Percentiles rank a stretch among this genome's conserved stretches.
phyloP scores from a whole-genome alignment of 2,888 invertebrate genomes.

The Acrobasis consociella region DNA sequence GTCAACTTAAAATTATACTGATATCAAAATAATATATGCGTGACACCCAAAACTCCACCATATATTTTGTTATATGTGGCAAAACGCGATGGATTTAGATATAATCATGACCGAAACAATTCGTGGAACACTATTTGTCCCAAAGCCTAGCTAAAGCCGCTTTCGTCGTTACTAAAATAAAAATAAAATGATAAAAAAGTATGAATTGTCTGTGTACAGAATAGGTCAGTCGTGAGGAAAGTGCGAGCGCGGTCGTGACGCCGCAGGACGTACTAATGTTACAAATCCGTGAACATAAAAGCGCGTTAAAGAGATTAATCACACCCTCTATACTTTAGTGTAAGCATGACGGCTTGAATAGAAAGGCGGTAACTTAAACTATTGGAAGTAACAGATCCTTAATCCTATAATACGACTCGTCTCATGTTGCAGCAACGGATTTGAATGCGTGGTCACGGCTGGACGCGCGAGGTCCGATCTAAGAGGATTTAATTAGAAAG shows the following conservation, averaged over 20 bases:
- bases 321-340: neutral
- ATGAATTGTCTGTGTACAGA: conserved; percentile 54
- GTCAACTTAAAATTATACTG: too few relatives aligned
- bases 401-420: conserved; percentile 31
- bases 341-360: neutral
- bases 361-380: conserved; percentile 10
- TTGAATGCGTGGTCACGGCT: conserved; percentile 59
- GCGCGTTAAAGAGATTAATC: conserved; percentile 22
- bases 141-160: too few relatives aligned
- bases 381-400: conserved; percentile 26
- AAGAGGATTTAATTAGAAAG: conserved; percentile 63
- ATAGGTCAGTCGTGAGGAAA: conserved; percentile 74
- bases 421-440: conserved; percentile 33
- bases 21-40: too few relatives aligned
- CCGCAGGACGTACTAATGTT: conserved; percentile 52
- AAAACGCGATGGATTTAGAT: too few relatives aligned
- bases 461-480: conserved; percentile 35
- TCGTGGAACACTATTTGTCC: too few relatives aligned
- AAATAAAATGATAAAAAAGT: conserved; percentile 39
- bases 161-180: neutral
- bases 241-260: conserved; percentile 62
- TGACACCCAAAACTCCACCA: too few relatives aligned
- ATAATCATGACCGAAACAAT: too few relatives aligned
- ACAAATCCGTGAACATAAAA: conserved; percentile 29
- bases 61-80: too few relatives aligned